Base-by-base conservation (phyloP, 2,797 vertebrate genomes). In the Calcarius lapponicus region DNA sequence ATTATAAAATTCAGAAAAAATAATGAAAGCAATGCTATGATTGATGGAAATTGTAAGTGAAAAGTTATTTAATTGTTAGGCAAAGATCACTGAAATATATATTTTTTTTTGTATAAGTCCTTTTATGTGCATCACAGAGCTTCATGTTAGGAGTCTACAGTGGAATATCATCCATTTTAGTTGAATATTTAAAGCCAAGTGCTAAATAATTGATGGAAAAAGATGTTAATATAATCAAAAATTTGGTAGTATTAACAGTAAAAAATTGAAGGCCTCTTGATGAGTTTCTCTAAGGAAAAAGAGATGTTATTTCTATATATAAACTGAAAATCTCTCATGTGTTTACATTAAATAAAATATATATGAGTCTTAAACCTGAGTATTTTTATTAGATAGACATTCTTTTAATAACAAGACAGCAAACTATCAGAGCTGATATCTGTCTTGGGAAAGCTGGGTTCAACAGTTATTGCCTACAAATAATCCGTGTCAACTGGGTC, bases 1-100 rank as follows among this genome's bases (percentile, higher is more conserved):
- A 87, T 90, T 88, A 32, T 53, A 60, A 90, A 89, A 62, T 92
- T 90, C n/a, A 84, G 53, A 53, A 91, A 74, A 74, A 78, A 24
- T 72, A 79, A 72, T 62, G 5, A 42, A 61, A 94, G 3, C 28
- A 75, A 72, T n/a, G 34, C 20, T 80, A 34, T 69, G 28, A 8
- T 32, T 54, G 42, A 61, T 69, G 51, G 31, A 73, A 89, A 87
- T 42, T 61, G 1, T 22, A 73, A 75, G 7, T 60, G 17, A 91
- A 57, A 88, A 58, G 3, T 7, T 75, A 34, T 29, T 13, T 79
- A 16, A 43, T 31, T 57, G 5, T 50, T 67, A 66, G 10, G 56
- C 21, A 75, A 86, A 56, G 7, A 43, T 53, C 21, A 54, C 38
- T 26, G 25, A 75, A 65, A 31, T 26, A 12, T 3, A 7, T 24